phyloP scores from a whole-genome alignment of 2,888 invertebrate species.

The Latheticus oryzae region DNA sequence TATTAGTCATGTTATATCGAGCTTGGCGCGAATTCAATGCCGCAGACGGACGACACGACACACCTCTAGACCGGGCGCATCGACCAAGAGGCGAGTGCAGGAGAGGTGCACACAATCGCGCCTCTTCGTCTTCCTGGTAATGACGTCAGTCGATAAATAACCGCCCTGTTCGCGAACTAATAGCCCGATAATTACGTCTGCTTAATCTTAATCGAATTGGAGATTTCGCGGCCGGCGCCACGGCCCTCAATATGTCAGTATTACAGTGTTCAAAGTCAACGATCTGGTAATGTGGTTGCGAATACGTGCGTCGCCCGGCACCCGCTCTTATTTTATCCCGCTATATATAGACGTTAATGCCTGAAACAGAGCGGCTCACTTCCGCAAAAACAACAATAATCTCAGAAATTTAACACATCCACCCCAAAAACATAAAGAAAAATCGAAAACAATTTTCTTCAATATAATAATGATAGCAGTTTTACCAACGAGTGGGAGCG shows the following conservation, averaged over 20 bases:
- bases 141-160: conserved; percentile 51
- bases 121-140: conserved; percentile 37
- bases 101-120: conserved; percentile 28
- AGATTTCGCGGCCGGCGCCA: conserved; percentile 58
- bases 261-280: conserved; percentile 56
- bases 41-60: conserved; percentile 56
- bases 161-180: conserved; percentile 56
- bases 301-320: conserved; percentile 40
- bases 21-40: conserved; percentile 65
- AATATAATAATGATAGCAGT: too few relatives aligned
- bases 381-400: conserved; percentile 22
- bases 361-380: conserved; percentile 36
- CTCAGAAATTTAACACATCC: conserved; percentile 3
- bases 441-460: too few relatives aligned
- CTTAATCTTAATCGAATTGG: conserved; percentile 58
- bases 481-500: conserved; percentile 1
- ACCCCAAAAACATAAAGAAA: too few relatives aligned
- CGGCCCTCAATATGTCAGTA: conserved; percentile 57
- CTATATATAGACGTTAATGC: conserved; percentile 38
- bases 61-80: conserved; percentile 52
- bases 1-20: conserved; percentile 65
- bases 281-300: conserved; percentile 56
- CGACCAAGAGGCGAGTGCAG: conserved; percentile 31
- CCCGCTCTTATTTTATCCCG: conserved; percentile 38
- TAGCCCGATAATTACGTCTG: conserved; percentile 54